Conservation (phyloP, 2,797 vertebrate species). For the Cyclura pinguis region DNA sequence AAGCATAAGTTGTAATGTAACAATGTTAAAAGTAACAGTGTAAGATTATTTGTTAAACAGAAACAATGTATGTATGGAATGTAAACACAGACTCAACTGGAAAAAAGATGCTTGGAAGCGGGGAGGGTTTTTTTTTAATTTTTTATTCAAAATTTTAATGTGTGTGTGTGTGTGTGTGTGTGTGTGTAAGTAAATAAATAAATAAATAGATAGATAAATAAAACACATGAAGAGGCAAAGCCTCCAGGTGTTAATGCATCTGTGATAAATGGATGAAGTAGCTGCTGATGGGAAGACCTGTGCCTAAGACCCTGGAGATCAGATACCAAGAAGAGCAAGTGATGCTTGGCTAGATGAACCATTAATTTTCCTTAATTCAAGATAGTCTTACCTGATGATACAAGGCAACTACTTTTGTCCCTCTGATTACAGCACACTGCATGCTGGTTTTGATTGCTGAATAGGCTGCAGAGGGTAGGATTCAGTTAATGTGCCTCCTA, state of each 20-base stretch:
- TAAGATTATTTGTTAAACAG: too few species aligned
- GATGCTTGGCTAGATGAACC: background rate
- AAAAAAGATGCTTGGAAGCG: too few species aligned
- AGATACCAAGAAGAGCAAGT: background rate
- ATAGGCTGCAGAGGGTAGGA: background rate
- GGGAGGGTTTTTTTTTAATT: too few species aligned
- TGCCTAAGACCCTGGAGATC: background rate
- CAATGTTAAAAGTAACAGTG: too few species aligned
- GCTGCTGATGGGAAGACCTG: background rate
- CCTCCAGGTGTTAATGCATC: too few species aligned
- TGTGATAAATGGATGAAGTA: background rate
- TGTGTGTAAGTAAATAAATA: too few species aligned
- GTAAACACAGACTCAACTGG: too few species aligned
- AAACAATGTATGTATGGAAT: too few species aligned
- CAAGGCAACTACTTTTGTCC: background rate
- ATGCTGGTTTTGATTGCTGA: background rate
- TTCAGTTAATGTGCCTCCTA: background rate
- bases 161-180: too few species aligned
- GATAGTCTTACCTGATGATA: background rate
- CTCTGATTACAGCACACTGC: background rate
- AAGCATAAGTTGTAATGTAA: too few species aligned
- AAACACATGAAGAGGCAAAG: background rate
- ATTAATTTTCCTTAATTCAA: background rate
- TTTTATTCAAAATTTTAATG: too few species aligned
- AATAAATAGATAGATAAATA: too few species aligned